phyloP scores from a whole-genome alignment of 2,888 invertebrate species.

The Hermaeophaga mercurialis region DNA sequence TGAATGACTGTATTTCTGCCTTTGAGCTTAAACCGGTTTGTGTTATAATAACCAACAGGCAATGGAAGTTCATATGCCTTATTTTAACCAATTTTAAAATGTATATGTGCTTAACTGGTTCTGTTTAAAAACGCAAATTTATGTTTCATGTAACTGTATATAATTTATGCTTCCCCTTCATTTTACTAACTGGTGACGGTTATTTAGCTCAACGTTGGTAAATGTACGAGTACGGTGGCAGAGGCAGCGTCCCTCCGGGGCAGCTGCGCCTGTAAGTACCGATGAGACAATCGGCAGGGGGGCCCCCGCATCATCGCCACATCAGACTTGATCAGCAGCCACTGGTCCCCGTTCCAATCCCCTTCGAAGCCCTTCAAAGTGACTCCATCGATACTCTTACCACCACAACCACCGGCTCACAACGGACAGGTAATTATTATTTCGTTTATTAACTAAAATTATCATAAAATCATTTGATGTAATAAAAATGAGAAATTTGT shows the following conservation, averaged over 20 bases:
- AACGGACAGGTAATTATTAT: conserved; percentile 51
- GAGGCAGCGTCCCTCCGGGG: conserved; percentile 20
- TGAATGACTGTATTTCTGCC: too few species aligned
- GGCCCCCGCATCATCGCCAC: conserved; percentile 43
- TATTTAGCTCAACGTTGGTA: conserved; percentile 26
- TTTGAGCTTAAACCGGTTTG: too few species aligned
- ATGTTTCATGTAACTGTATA: too few species aligned
- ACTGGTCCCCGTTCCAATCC: conserved; percentile 39
- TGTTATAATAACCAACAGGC: too few species aligned
- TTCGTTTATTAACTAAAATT: too few species aligned
- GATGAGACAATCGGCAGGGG: conserved; percentile 43
- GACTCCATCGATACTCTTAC: conserved; percentile 54
- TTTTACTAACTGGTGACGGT: conserved; percentile 30
- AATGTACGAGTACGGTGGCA: conserved; percentile 22
- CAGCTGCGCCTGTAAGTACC: conserved; percentile 26
- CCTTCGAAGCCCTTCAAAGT: conserved; percentile 44
- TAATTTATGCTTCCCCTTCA: neutral
- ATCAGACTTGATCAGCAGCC: conserved; percentile 46
- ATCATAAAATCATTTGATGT: too few species aligned
- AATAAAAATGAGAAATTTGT: too few species aligned
- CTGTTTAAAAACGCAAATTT: too few species aligned
- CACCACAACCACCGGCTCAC: conserved; percentile 52
- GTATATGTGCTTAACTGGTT: too few species aligned
- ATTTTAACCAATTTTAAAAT: too few species aligned
- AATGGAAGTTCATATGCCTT: too few species aligned